Base-by-base conservation (phyloP, 2,888 invertebrate genomes). In the Cremastinae sp. region DNA sequence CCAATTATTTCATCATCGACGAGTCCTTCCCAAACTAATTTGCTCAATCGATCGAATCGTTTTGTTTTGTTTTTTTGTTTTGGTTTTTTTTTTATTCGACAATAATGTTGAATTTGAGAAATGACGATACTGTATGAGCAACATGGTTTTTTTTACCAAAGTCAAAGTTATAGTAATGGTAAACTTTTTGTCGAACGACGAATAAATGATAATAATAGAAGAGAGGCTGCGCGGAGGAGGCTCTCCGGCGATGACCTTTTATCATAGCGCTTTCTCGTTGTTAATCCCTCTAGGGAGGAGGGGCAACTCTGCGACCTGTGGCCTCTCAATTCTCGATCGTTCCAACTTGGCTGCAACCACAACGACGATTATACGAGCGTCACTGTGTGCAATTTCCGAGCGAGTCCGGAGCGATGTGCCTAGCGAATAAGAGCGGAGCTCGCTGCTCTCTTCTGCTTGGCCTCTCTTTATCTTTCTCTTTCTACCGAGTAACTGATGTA, bases 401-500 rank as follows among this genome's bases (percentile, higher is more conserved):
- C 53, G 54, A 65, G 16, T 61, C 53, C 20, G 45, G 65, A 54
- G n/a, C n/a, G 65, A 68, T 22, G 68, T 64, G 41, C 54, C 43
- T 54, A 61, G 22, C 54, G 49, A 65, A 65, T 70, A 41, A 53
- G 38, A 64, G 45, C 18, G 38, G 51, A 38, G 47, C 36, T 36
- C 22, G 18, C 47, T 54, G 7, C n/a, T 28, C 53, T 12, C 12
- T 47, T 5, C 2, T 16, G 16, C 38, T 49, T 36, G 20, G 10
- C 36, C n/a, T 38, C 36, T 65, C 36, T 65, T 1, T 7, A 12
- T 49, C 34, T 62, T 20, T 34, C 72, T 72, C 59, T 28, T 59
- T 62, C 58, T 47, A 70, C 66, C 54, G 71, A 65, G 75, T 78
- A 78, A 75, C 75, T 73, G 74, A 77, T 74, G 75, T 78, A 78